Evolutionary conservation across 2,888 invertebrate species (phyloP).

Genomic region (Eucriotettix oculatus): DNA sequence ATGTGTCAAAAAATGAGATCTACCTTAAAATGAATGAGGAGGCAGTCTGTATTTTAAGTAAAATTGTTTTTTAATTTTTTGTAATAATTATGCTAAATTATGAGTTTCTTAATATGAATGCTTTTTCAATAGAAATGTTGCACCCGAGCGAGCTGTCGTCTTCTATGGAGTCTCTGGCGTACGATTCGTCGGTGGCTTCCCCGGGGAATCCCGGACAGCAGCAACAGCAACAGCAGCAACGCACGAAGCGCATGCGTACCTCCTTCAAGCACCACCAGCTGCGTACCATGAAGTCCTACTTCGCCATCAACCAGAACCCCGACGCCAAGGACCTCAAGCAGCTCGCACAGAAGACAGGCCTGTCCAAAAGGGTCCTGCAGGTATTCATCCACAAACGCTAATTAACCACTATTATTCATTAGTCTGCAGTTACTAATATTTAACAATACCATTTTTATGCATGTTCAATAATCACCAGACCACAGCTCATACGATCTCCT

Average conservation of each 20-base stretch:
- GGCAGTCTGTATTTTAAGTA: too few species aligned
- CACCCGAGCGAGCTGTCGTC: conserved; percentile 30
- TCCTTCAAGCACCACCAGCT: conserved; percentile 99
- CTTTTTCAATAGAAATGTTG: conserved; percentile 42
- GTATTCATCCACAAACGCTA: conserved; percentile 30
- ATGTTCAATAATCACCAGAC: too few species aligned
- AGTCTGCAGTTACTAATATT: too few species aligned
- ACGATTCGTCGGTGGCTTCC: conserved; percentile 28
- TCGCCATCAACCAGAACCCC: conserved; percentile 97
- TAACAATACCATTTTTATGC: too few species aligned
- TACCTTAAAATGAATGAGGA: too few species aligned
- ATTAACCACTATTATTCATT: too few species aligned
- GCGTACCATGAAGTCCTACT: conserved; percentile 97
- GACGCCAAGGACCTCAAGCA: conserved; percentile 98
- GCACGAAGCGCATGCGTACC: conserved; percentile 93
- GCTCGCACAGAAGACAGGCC: conserved; percentile 92
- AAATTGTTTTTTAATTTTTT: too few species aligned
- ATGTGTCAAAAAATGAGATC: too few species aligned
- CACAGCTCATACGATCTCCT: too few species aligned
- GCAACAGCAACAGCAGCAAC: conserved; percentile 31
- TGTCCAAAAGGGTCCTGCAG: conserved; percentile 95
- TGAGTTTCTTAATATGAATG: neutral
- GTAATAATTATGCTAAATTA: too few species aligned
- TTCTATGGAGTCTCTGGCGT: conserved; percentile 53
- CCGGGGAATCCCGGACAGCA: conserved; percentile 19